Evolutionary conservation across 64 coral and sea anemone species (phyloP).

Genomic region (Trachythela sp.): DNA sequence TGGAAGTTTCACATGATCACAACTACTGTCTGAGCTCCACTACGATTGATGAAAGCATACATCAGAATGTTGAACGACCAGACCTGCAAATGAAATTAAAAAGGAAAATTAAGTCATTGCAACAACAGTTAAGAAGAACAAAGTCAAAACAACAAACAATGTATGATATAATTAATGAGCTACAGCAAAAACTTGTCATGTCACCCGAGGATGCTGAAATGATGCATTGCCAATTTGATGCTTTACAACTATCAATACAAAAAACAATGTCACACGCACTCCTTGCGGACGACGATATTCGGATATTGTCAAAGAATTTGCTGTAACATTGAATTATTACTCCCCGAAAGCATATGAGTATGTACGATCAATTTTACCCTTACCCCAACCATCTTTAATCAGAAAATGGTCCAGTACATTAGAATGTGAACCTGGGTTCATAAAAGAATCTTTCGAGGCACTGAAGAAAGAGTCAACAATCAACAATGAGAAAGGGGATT

Average conservation of each 20-base stretch:
- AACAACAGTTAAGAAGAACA: slow-evolving; percentile 2
- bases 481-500: not conserved
- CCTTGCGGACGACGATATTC: not conserved
- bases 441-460: not conserved
- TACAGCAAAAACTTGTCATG: not conserved
- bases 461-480: not conserved
- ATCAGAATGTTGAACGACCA: not conserved
- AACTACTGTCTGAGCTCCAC: not conserved
- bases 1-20: not conserved
- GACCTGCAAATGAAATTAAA: not conserved
- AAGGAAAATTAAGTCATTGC: not conserved
- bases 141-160: no score
- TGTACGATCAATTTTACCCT: not conserved
- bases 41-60: not conserved
- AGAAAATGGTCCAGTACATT: not conserved
- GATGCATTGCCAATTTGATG: not conserved
- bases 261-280: not conserved
- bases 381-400: not conserved
- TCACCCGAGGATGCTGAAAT: not conserved
- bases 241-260: not conserved
- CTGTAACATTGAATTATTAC: not conserved
- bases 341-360: not conserved
- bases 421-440: not conserved
- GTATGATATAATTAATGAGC: not conserved
- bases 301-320: not conserved